Base-by-base conservation (phyloP, 2,797 vertebrate species). In the Coccyzus lansbergi region DNA sequence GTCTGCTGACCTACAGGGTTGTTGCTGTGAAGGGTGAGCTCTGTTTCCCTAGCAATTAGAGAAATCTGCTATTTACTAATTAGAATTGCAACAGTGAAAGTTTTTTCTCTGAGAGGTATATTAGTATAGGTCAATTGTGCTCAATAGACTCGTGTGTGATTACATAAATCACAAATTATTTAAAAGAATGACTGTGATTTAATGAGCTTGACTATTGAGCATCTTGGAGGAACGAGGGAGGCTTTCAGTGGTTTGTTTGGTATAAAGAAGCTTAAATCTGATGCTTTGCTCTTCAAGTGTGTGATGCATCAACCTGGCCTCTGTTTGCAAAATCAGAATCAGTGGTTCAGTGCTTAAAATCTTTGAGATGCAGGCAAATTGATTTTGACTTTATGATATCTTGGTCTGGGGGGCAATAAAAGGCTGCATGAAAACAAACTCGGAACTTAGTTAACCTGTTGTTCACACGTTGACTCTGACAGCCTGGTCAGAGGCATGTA, bases 91-190 rank as follows among this genome's bases (percentile, higher is more conserved):
- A 38, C n/a, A 53, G 53, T 38, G 44, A 51, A 72, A 60, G 53
- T 22, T 87, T 70, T 67, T 83, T 67, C 83, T 48, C 24, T 34
- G 52, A 49, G 28, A 55, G 15, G 18, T 68, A 11, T 60, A 63
- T 70, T 62, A 21, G 44, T 24, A 10, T 52, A 91, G 64, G 86
- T 94, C 92, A 94, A 92, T 87, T 92, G 60, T 72, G 52, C 72
- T 86, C 75, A 64, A 6, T 7, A 91, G 87, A 46, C 49, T 72
- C 53, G 22, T 78, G 19, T 4, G 4, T 77, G 68, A 63, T 92
- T 85, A 80, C 60, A 53, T 83, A 77, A 74, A 70, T 77, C 40
- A 68, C 59, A 53, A 79, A 81, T 75, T 53, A 82, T 67, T 91
- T 85, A 20, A 88, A 86, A 64, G 74, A 1, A 36, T 79, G 40